Conservation (phyloP, 2,797 vertebrate genomes). For the Botia kubotai region DNA sequence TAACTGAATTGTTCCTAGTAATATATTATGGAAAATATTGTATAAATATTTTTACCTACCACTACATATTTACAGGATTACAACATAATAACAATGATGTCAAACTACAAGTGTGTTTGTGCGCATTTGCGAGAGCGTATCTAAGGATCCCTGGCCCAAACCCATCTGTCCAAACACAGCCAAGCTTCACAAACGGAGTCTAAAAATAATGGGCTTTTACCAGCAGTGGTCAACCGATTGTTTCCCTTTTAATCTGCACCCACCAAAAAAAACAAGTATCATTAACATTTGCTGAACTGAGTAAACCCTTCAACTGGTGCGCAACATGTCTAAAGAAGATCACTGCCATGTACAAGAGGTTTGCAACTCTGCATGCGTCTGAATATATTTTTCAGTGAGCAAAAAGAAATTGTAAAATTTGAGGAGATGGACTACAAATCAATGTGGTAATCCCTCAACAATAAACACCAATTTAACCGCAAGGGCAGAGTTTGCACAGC, state of each 20-base stretch:
- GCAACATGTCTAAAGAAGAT: slow-evolving; percentile 39
- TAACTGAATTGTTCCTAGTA: neutral
- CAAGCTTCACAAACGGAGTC: slow-evolving; percentile 45
- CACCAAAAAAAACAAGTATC: slow-evolving; percentile 46
- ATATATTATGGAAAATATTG: slow-evolving; percentile 32
- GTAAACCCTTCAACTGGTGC: slow-evolving; percentile 50
- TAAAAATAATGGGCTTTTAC: slow-evolving; percentile 58
- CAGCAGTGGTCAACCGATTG: slow-evolving; percentile 53
- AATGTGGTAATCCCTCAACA: slow-evolving; percentile 66
- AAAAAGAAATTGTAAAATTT: slow-evolving; percentile 32
- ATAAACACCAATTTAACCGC: slow-evolving; percentile 66
- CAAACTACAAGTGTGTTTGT: slow-evolving; percentile 42
- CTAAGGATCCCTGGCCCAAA: slow-evolving; percentile 51
- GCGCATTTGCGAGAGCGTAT: slow-evolving; percentile 39
- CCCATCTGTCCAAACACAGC: slow-evolving; percentile 68
- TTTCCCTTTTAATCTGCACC: slow-evolving; percentile 59
- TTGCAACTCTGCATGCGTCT: slow-evolving; percentile 44
- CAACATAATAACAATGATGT: slow-evolving; percentile 48
- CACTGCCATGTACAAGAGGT: slow-evolving; percentile 26
- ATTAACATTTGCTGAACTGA: slow-evolving; percentile 52
- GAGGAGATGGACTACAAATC: slow-evolving; percentile 57
- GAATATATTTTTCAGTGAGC: slow-evolving; percentile 55
- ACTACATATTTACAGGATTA: slow-evolving; percentile 48
- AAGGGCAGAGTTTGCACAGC: slow-evolving; percentile 70
- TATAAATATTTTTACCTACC: slow-evolving; percentile 3